A percentile compares a stretch with the other conserved stretches of the same genome.
These are phyloP conservation scores for Solen grandis DNA, from an alignment of 1,140 invertebrate species.

Conservation along the genomic window DNA sequence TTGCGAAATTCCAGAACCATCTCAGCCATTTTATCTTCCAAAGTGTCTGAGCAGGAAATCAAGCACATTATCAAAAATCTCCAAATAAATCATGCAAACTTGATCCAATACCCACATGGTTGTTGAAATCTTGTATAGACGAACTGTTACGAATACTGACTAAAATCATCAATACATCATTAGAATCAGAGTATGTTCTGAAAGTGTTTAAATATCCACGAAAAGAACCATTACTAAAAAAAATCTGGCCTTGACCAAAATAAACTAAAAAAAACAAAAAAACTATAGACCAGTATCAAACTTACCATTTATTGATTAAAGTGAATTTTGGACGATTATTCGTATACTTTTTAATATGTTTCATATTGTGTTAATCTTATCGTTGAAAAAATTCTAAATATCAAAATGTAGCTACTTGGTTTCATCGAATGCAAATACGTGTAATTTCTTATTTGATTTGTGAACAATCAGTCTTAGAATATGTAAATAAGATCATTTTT, in stretches of 20 bases:
- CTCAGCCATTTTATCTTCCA: not conserved
- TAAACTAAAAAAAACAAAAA: too few species aligned
- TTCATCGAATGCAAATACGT: too few species aligned
- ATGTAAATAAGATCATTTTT: too few species aligned
- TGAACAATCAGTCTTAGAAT: too few species aligned
- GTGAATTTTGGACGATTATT: too few species aligned
- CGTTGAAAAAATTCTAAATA: too few species aligned
- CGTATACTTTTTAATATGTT: too few species aligned
- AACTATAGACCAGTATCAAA: not conserved
- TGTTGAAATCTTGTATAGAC: not conserved
- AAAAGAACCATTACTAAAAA: not conserved
- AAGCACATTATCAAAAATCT: not conserved
- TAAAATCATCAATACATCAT: not conserved
- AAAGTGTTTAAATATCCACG: not conserved
- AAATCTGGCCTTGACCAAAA: not conserved
- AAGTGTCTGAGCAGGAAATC: not conserved
- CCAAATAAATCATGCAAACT: not conserved
- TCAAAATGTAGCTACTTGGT: too few species aligned
- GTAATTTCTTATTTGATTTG: too few species aligned
- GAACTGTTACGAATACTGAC: not conserved
- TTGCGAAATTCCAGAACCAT: not conserved
- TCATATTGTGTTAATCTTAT: too few species aligned
- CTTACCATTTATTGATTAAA: not conserved
- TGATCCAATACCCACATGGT: not conserved
- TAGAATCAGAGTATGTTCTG: not conserved